Percentiles rank a stretch among this genome's conserved stretches.
These are phyloP conservation scores for Seladonia tumulorum DNA, from an alignment of 2,888 invertebrate species.

Conservation along the genomic window DNA sequence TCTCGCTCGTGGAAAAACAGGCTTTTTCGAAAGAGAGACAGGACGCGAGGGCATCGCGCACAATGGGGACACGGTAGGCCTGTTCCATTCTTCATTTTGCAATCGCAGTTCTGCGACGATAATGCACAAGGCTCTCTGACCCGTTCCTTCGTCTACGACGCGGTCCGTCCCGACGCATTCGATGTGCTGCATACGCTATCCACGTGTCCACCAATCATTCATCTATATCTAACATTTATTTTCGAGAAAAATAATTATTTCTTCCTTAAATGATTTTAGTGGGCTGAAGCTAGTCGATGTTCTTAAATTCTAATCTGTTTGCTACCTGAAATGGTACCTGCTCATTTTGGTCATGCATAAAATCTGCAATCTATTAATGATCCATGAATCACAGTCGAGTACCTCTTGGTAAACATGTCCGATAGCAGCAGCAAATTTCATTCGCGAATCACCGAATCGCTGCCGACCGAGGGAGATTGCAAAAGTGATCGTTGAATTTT, in stretches of 20 bases:
- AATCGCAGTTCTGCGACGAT: slow-evolving; percentile 57
- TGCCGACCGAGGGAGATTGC: neutral
- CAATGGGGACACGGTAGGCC: slow-evolving; percentile 52
- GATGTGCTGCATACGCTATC: neutral
- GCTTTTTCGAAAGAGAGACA: slow-evolving; percentile 60
- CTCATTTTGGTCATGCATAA: too few species aligned
- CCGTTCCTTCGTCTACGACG: slow-evolving; percentile 46
- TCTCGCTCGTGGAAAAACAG: slow-evolving; percentile 57
- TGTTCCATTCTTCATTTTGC: slow-evolving; percentile 60
- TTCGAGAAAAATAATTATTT: too few species aligned
- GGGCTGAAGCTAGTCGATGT: too few species aligned
- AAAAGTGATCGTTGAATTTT: neutral
- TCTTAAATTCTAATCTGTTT: neutral
- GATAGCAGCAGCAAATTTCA: too few species aligned
- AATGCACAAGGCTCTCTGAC: slow-evolving; percentile 45
- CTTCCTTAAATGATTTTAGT: too few species aligned
- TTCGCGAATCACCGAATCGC: too few species aligned
- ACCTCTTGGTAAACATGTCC: too few species aligned
- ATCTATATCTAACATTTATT: neutral
- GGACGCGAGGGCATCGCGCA: slow-evolving; percentile 35
- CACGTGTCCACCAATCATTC: neutral
- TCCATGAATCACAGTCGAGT: too few species aligned
- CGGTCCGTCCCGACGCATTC: neutral
- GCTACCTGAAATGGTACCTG: neutral
- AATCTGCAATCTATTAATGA: too few species aligned